phyloP scores from a whole-genome alignment of 2,797 vertebrate genomes.

The Agapornis canus region DNA sequence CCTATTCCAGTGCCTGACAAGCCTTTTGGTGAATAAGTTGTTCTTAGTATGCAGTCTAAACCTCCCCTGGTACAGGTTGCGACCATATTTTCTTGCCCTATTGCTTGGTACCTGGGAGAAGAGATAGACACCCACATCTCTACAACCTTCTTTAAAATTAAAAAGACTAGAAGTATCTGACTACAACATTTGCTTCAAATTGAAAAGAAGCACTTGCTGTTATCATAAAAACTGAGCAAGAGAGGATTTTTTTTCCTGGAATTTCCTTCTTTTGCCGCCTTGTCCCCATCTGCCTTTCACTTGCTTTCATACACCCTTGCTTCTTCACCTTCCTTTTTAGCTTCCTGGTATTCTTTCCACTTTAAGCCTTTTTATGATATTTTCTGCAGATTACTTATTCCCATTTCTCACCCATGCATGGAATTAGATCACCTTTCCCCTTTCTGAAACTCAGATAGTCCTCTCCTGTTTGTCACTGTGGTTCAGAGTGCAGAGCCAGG shows the following conservation, averaged over 20 bases:
- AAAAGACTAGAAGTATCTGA: constrained; percentile 32
- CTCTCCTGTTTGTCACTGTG: neutral
- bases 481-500: neutral
- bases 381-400: neutral
- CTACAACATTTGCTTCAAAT: constrained; percentile 26
- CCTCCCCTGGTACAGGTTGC: neutral
- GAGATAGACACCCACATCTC: accelerated
- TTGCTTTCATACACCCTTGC: neutral
- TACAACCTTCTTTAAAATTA: neutral
- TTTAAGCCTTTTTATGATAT: neutral
- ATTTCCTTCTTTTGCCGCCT: neutral
- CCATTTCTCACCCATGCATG: neutral
- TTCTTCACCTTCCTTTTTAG: neutral
- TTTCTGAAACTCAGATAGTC: neutral
- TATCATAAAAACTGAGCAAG: neutral
- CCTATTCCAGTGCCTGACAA: neutral
- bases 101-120: neutral
- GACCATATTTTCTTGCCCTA: neutral
- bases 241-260: neutral
- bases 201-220: neutral
- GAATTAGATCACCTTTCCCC: neutral
- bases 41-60: neutral
- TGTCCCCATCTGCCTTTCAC: neutral
- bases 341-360: neutral
- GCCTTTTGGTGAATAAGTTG: neutral